Base-by-base conservation (phyloP, 2,888 invertebrate genomes). In the Atethmia centrago region DNA sequence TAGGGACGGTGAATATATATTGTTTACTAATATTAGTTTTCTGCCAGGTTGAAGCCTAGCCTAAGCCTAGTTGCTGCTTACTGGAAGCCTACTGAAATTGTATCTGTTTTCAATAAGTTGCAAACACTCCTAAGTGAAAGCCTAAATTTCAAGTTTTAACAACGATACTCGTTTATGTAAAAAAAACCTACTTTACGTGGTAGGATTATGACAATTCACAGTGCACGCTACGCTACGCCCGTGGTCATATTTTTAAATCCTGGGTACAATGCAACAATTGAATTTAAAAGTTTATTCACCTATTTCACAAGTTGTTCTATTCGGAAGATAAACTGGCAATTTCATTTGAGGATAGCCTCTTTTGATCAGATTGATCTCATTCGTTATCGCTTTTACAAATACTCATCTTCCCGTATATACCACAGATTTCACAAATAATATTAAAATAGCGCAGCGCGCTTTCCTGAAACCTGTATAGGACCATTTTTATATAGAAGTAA, bases 231-330 rank as follows among this genome's bases (percentile, higher is more conserved):
- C 64, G 42, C 51, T 68, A 63, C 53, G 61, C 71, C 61, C 55
- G 68, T 25, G 58, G 71, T 66, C 51, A 56, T 36, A 66, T 83
- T 79, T 74, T 66, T 76, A 83, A 80, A 80, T 72, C 45, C 69
- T 2, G 51, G 59, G 40, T 36, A 59, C 58, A 45, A 36, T 40
- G 45, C 40, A 78, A 53, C 56, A 65, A 77, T 53, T 69, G 63
- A 66, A 63, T 80, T 58, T 40, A 58, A 58, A 66, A 53, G 28
- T 31, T 31, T n/a, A 25, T 14, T 45, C 21, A 59, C 40, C 40
- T 12, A 53, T 64, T 63, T 47, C 36, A 55, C 12, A n/a, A 55
- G 14, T 40, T 28, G 10, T 31, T 51, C 36, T 4, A 36, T 2
- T 36, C 36, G 3, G 36, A 36, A 36, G 36, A 36, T 36, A 36